These are phyloP conservation scores for Nerophis ophidion DNA, from an alignment of 2,113 vertebrate genomes.

Conservation along the genomic window DNA sequence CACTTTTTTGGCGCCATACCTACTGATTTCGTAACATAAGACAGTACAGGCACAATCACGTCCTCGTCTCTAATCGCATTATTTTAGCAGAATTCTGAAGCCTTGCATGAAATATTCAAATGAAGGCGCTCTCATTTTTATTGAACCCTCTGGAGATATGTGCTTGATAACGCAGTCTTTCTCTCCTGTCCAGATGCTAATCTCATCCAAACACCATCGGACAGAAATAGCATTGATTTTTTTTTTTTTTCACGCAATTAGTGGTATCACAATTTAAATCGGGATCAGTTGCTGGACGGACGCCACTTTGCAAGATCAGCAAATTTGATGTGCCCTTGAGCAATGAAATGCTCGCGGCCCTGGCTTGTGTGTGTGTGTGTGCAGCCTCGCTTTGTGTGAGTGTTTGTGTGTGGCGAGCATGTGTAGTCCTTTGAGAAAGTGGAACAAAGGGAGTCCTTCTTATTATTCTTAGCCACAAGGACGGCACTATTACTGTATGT, in stretches of 20 bases:
- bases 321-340: conserved; percentile 5
- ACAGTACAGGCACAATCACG: conserved; percentile 13
- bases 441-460: background rate
- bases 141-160: conserved; percentile 31
- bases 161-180: conserved; percentile 22
- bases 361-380: background rate
- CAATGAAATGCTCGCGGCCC: background rate
- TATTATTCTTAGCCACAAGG: conserved; percentile 4
- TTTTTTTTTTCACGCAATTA: conserved; percentile 11
- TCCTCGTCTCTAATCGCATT: conserved; percentile 36
- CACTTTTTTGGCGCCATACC: too few relatives aligned
- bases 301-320: background rate
- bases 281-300: background rate
- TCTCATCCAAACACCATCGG: conserved; percentile 30
- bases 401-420: background rate
- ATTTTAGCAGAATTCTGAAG: conserved; percentile 39
- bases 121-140: conserved; percentile 46
- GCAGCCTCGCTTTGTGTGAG: background rate
- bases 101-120: conserved; percentile 54
- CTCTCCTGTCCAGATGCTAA: conserved; percentile 39
- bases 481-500: background rate
- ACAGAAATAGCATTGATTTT: conserved; percentile 8
- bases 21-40: conserved; percentile 7
- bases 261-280: background rate
- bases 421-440: background rate